Evolutionary conservation across 2,888 invertebrate species (phyloP).

Genomic region (Adelphocoris suturalis): DNA sequence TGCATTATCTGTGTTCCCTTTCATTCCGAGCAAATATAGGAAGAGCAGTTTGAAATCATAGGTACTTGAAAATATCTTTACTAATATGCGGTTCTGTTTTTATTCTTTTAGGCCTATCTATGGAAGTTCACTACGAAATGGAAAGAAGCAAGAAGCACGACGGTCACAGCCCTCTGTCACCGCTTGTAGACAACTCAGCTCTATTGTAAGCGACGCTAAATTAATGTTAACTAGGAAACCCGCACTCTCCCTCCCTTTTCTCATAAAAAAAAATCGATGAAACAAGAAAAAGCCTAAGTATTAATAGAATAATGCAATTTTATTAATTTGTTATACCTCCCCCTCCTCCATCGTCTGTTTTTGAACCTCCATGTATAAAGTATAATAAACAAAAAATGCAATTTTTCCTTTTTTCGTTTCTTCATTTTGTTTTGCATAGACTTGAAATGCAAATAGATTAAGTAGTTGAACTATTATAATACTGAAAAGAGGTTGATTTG

Average conservation of each 20-base stretch:
- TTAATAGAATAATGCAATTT: conserved; percentile 57
- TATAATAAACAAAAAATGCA: neutral
- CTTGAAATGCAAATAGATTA: neutral
- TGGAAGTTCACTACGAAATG: conserved; percentile 90
- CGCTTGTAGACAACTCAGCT: conserved; percentile 89
- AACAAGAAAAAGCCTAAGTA: conserved; percentile 50
- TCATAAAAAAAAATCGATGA: neutral
- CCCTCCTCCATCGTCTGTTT: neutral
- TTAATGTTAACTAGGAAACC: conserved; percentile 9
- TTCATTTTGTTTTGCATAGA: conserved; percentile 28
- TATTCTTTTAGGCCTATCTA: conserved; percentile 79
- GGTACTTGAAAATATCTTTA: too few relatives aligned
- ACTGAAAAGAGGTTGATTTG: conserved; percentile 25
- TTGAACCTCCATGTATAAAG: conserved; percentile 16
- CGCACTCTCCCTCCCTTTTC: neutral
- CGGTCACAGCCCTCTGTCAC: conserved; percentile 86
- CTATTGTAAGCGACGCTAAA: conserved; percentile 78
- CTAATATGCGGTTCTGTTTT: neutral
- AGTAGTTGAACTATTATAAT: neutral
- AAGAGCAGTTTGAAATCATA: too few relatives aligned
- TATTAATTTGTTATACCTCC: conserved; percentile 31
- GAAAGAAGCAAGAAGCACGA: conserved; percentile 81
- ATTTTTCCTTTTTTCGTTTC: neutral
- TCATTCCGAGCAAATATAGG: too few relatives aligned
- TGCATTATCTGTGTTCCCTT: too few relatives aligned